Base-by-base conservation (phyloP, 2,113 vertebrate genomes). In the Tyrannus savana region DNA sequence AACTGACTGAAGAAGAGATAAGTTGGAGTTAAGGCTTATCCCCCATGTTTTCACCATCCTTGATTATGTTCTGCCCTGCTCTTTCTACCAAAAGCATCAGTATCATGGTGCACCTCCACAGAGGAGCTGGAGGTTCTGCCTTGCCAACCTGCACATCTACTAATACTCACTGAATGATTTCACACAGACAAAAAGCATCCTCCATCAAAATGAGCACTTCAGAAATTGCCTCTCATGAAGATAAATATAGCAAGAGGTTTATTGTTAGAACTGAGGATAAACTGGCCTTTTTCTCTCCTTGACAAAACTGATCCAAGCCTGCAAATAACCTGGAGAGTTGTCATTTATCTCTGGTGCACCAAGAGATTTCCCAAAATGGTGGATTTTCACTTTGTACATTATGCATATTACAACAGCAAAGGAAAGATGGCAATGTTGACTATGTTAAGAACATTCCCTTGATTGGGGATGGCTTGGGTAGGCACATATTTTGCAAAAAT, bases 71-170 rank as follows among this genome's bases (percentile, higher is more conserved):
- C 25, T 90, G 49, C 21, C 11, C n/a, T 50, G 12, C 9, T 33
- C 19, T 69, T 94, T 78, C 30, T 82, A 49, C 19, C 49, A 91
- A 75, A 76, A 2, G 14, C 8, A 33, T 62, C 33, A 19, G 25
- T 84, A 39, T 27, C 0, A 0, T 14, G 12, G 12, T 39, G 18
- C 1, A 3, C 4, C 18, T 23, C 15, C 35, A 53, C 0, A 24
- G 50, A 1, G 2, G 25, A 92, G 50, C 30, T 77, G 50, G 59
- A 72, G 23, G 35, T 3, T 68, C 49, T 80, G 56, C 28, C 19
- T 89, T 76, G 18, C 2, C 50, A 53, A 1, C 9, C 24, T 90
- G n/a, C 41, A 52, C 12, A 19, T 42, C 41, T 71, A 14, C 31
- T 68, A n/a, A 37, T 30, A 64, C 7, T 42, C 1, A 0, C 3